Evolutionary conservation across 1,140 invertebrate species (phyloP).

Genomic region (Armadillidium nasatum): DNA sequence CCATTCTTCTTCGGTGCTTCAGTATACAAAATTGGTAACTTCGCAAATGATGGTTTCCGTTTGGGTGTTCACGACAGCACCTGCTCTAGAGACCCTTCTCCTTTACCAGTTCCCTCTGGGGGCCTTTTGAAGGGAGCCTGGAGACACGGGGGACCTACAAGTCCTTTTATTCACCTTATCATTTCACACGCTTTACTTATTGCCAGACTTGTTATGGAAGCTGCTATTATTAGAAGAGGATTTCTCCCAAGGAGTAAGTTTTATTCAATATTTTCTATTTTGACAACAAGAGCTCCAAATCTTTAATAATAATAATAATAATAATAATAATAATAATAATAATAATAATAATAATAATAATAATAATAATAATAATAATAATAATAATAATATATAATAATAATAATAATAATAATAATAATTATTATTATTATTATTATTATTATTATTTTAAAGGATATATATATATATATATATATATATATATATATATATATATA

Average conservation of each 20-base stretch:
- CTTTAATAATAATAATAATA: no score
- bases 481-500: slow-evolving; percentile 6
- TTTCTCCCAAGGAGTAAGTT: neutral
- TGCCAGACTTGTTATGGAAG: slow-evolving; percentile 53
- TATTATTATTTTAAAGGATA: neutral
- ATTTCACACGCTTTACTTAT: slow-evolving; percentile 71
- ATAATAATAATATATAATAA: no score
- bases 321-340: no score
- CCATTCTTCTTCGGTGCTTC: slow-evolving; percentile 59
- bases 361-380: no score
- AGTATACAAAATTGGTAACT: slow-evolving; percentile 68
- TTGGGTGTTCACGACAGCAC: slow-evolving; percentile 58
- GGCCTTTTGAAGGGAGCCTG: slow-evolving; percentile 52
- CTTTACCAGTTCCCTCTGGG: slow-evolving; percentile 35
- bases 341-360: no score
- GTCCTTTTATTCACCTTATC: slow-evolving; percentile 70
- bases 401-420: no score
- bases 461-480: slow-evolving; percentile 5
- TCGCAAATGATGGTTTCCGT: slow-evolving; percentile 77
- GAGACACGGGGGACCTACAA: slow-evolving; percentile 73
- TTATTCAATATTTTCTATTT: neutral
- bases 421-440: no score
- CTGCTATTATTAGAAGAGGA: neutral
- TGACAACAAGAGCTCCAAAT: neutral
- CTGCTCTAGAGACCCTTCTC: slow-evolving; percentile 60